phyloP scores from a whole-genome alignment of 2,113 vertebrate species.

The Campylorhamphus procurvoides region DNA sequence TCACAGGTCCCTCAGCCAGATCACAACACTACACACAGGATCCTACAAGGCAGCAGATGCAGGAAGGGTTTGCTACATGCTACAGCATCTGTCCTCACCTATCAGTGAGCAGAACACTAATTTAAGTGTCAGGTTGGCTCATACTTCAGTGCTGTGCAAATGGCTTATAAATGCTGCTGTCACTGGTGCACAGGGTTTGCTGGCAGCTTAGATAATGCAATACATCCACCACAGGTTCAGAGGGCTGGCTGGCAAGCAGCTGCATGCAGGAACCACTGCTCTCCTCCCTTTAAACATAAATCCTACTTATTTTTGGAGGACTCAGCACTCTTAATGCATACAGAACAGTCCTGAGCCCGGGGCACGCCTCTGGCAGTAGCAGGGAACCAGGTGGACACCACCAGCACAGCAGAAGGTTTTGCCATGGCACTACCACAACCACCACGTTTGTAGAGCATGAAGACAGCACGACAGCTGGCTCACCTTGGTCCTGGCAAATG shows the following conservation, averaged over 20 bases:
- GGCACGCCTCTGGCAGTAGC: neutral
- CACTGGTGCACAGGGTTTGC: neutral
- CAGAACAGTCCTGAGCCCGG: neutral
- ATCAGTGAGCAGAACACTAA: neutral
- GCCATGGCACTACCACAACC: neutral
- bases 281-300: neutral
- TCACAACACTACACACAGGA: neutral
- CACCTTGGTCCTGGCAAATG: neutral
- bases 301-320: neutral
- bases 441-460: neutral
- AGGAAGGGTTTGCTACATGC: neutral
- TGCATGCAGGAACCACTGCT: neutral
- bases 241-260: neutral
- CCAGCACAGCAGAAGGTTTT: neutral
- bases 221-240: neutral
- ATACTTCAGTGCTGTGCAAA: neutral
- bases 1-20: neutral
- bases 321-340: neutral
- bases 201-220: neutral
- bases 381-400: neutral
- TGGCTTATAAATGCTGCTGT: neutral
- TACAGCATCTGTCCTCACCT: neutral
- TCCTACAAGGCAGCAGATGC: neutral
- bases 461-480: neutral
- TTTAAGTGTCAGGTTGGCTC: neutral